Base-by-base conservation (phyloP, 2,888 invertebrate genomes). In the Allophyes oxyacanthae region DNA sequence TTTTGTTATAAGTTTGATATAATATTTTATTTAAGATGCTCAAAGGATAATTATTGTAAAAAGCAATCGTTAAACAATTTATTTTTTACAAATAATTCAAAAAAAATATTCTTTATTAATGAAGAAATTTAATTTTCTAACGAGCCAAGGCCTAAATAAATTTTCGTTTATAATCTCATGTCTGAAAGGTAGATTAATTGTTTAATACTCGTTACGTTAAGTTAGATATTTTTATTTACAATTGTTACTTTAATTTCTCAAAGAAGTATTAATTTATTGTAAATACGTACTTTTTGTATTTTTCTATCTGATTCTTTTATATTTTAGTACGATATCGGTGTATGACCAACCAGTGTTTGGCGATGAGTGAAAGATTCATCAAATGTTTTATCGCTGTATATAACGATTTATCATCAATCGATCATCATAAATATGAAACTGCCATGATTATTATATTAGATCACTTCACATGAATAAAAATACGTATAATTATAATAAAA, bases 231-330 rank as follows among this genome's bases (percentile, higher is more conserved):
- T 73, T 71, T 75, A 75, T 79, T 75, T 80, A 78, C 70, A 72
- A 59, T 61, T 65, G 79, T 75, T 80, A 64, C 49, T 58, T 59
- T 67, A 65, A 55, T 76, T 62, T 74, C 46, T 54, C 36, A 46
- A 64, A 46, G 53, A 77, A 75, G 74, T 79, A 79, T 79, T 81
- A 79, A 70, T 75, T 81, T 77, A 74, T 74, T 81, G 66, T 77
- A 79, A 70, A 72, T 77, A 70, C 52, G 40, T 64, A 54, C 54
- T 56, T 62, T 60, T 66, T 60, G 42, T 72, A 62, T 60, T 61
- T 71, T 62, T 73, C 52, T 70, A 62, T 65, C 44, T 62, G 20
- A 6, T 62, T 55, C 40, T 60, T 64, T 66, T 57, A 6, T 54
- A 49, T 63, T 40, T 36, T 66, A 46, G 48, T 52, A 44, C 6